Evolutionary conservation across 2,113 vertebrate species (phyloP), one percentile per base, ranked within the genome.

Genomic region (Trichechus manatus): DNA sequence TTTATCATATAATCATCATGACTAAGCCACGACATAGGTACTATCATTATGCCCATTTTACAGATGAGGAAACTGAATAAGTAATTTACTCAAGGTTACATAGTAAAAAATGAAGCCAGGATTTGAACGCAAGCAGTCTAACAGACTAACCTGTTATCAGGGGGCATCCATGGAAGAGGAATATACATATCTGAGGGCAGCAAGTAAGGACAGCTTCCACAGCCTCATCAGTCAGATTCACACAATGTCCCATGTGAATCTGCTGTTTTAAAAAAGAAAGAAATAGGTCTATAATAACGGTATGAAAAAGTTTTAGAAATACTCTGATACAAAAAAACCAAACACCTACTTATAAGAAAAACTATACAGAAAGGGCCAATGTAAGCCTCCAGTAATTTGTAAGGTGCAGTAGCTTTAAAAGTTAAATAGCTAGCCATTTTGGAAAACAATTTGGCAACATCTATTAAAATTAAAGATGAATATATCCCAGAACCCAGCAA

Each of bases 91-190:
- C 85, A 50, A 89, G 22, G 39, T 79, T 63, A 74, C 72, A 70
- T 15, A 86, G 36, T 79, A 87, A 79, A 80, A 79, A 74, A 86
- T 47, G 74, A 94, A 94, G 61, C 20, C 50, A 64, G 44, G 31
- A 95, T 42, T 66, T 78, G 81, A 78, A 79, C 25, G 33, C 9
- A 68, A 47, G 72, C 29, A 66, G 3, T 68, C 63, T 86, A 39
- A 83, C 50, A 92, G 79, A 98, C 97, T 96, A 85, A 99, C 99
- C 99, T 98, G 99, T 99, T 93, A 99, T 98, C 59, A 99, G 92
- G 15, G 99, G 99, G 94, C 99, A 99, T 31, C 98, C 99, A 5
- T 99, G 99, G 96, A 99, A 99, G 36, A 99, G 98, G 68, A 99
- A 98, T 94, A 99, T 99, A 63, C 98, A 96, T 91, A 99, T 99